Base-by-base conservation (phyloP, 2,797 vertebrate species). In the Neosalanx taihuensis region DNA sequence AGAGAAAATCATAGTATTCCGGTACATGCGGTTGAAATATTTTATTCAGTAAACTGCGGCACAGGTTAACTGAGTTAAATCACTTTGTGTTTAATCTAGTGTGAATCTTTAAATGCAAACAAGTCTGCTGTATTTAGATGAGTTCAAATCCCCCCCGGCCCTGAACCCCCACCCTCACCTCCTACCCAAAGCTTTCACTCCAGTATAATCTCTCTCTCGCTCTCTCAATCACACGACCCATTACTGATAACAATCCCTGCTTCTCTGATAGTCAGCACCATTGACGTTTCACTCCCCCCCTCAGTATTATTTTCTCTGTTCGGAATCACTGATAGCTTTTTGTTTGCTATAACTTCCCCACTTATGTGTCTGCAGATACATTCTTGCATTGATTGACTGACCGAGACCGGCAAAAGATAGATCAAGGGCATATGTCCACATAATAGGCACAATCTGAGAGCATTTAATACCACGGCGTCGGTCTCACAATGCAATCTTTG, bases 281-380 rank as follows among this genome's bases (percentile, higher is more conserved):
- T 88, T 91, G 90, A 91, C 85, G 72, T 87, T 83, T 92, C 88
- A 93, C 89, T 12, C 90, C 76, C 41, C 90, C 76, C 76, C 70
- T 78, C 78, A 70, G 75, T 82, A 84, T 86, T 86, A 87, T 84
- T 85, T 78, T 72, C 73, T 83, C 87, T 83, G 82, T 91, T 91
- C 85, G 88, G 74, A 85, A 86, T 85, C 88, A 87, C 87, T 88
- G 89, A 92, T 92, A 88, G 88, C 86, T 89, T 91, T 91, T 90
- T 92, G 89, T 91, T 89, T 90, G 85, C 88, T 77, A 87, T 92
- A 92, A 92, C 89, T 88, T 86, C 86, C 75, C 83, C 86, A 91
- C 85, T 91, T 91, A 87, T 85, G 84, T 81, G 82, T 89, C 79
- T 80, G 65, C 68, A 78, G 76, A 81, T 53, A 66, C 64, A 81